Percentiles rank a stretch among this genome's conserved stretches.
These are phyloP conservation scores for Aphis craccivora DNA, from an alignment of 1,140 invertebrate species.

Conservation along the genomic window DNA sequence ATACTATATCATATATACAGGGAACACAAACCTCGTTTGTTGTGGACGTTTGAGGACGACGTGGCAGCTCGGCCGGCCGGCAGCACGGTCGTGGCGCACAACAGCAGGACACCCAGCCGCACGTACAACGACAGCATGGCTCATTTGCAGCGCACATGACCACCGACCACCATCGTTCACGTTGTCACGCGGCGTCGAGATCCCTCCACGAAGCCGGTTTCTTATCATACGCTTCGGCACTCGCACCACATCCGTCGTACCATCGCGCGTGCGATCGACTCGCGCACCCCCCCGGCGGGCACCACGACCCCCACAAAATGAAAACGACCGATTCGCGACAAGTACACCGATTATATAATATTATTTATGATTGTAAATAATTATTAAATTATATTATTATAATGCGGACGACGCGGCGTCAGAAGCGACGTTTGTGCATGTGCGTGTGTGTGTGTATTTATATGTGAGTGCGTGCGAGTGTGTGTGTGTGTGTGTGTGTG, in stretches of 20 bases:
- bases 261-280: not conserved
- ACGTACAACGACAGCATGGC: conserved; percentile 53
- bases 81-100: conserved; percentile 52
- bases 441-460: not conserved
- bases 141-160: conserved; percentile 57
- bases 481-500: too few relatives aligned
- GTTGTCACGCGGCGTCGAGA: conserved; percentile 53
- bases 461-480: not conserved
- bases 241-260: conserved; percentile 51
- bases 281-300: not conserved
- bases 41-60: conserved; percentile 49
- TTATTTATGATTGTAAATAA: not conserved
- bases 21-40: conserved; percentile 41
- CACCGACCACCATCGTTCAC: conserved; percentile 53
- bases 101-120: conserved; percentile 55
- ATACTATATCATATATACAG: not conserved
- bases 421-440: not conserved
- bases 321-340: not conserved
- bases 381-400: not conserved
- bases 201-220: conserved; percentile 42
- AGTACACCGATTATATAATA: not conserved
- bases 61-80: conserved; percentile 54
- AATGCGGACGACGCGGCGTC: too few relatives aligned
- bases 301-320: not conserved
- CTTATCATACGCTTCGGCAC: conserved; percentile 55